Base-by-base conservation (phyloP, 2,888 invertebrate genomes). In the Tortrix viridana region DNA sequence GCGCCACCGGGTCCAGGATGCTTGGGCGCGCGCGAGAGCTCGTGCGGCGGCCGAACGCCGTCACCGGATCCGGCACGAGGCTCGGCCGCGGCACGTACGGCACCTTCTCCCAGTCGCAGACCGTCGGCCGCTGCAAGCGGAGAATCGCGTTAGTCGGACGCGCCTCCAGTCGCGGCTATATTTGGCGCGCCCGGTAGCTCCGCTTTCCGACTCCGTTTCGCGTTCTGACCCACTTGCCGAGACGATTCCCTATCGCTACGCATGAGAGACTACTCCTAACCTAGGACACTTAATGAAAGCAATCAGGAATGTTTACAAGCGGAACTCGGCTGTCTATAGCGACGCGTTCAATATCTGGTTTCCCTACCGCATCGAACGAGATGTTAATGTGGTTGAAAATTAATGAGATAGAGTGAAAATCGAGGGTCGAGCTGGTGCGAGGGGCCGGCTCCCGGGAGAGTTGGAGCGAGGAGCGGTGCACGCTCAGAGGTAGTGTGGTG, bases 41-140 rank as follows among this genome's bases (percentile, higher is more conserved):
- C 72, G 91, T 80, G 75, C 94, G 94, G 68, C 94, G 94, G 55
- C 97, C 97, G 93, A 95, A 97, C 71, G 96, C 97, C 72, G 97
- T 97, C 84, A 96, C 94, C 70, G 97, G 97, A 83, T 96, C 96
- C 72, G 96, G 95, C 74, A 97, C 95, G 86, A 96, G 94, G 80
- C 96, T 96, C 77, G 97, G 97, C 74, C 97, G 94, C 74, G 97
- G 96, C 79, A 97, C 97, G 90, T 94, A 95, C 79, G 97, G 97
- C 88, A 96, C 96, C 94, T 96, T 96, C 91, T 97, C 96, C 97
- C 97, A 97, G 80, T 97, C 96, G 81, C 96, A 95, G 87, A 93
- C 91, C 76, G 92, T 90, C 86, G 94, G 94, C 91, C 94, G 95
- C 96, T 96, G 95, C 92, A 95, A 95, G 92, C 88, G 88, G 84